Evolutionary conservation across 1,140 invertebrate species (phyloP), one percentile per base, ranked within the genome.

Genomic region (Drosophila kurseongensis): DNA sequence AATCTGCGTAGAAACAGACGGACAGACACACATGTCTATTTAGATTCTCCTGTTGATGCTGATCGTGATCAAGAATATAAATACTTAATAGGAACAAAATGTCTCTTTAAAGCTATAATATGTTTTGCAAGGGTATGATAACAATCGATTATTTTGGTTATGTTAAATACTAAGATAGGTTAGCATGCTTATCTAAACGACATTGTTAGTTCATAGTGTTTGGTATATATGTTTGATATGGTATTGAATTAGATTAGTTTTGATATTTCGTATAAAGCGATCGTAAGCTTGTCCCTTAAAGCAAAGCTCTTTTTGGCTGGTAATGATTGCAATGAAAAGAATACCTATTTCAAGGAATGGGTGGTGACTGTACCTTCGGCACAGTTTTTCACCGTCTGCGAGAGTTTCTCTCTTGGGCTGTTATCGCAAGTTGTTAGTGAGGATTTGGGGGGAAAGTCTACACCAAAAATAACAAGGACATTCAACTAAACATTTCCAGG

Each of bases 271-370:
- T 66, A 62, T 73, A 29, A 86, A 80, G 80, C 85, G 78, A 72
- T 84, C 59, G 80, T 81, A 85, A 82, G 85, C 75, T 76, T 73
- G 76, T 73, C 55, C 68, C 65, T 69, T 65, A 40, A 90, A 90
- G 86, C 85, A 85, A 83, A 88, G 83, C 83, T 50, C 50, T 69
- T 40, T 44, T 29, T 27, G n/a, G 8, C 27, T 60, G 67, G 44
- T 29, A 50, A 62, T 71, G 58, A 58, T 23, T 16, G 44, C 63
- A 67, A 72, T 36, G 40, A 51, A 73, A 75, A 56, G 27, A 54
- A 61, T 73, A 73, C 56, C 56, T 61, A 73, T 61, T n/a, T 23
- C n/a, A 27, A 29, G 48, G 42, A 18, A 36, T 9, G 47, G 23
- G 44, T 16, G 58, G 47, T 51, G 47, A 40, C 47, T 60, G 44